Base-by-base conservation (phyloP, 2,797 vertebrate species). In the Ctenopoma kingsleyae region DNA sequence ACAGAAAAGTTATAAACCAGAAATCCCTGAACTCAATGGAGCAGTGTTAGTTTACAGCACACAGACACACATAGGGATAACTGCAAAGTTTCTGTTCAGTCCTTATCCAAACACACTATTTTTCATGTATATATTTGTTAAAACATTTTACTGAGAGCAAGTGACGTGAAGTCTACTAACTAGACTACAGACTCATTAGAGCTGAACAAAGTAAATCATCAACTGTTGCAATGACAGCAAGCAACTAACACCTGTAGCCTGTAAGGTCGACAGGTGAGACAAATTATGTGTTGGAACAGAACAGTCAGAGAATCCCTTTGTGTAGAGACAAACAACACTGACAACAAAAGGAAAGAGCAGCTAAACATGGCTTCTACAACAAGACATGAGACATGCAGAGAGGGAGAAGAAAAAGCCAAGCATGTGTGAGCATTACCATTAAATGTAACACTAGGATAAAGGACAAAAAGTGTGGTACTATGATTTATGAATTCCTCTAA, bases 1-100 rank as follows among this genome's bases (percentile, higher is more conserved):
- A 89, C 70, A 92, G 64, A 87, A 40, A 67, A 0, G 50, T 88
- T 82, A 90, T 44, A 48, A 84, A 78, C 17, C 48, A 83, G 50
- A 50, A 40, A 63, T 56, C 15, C 36, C 20, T 73, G 15, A 66
- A 46, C 35, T 66, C 32, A 52, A 0, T 32, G 35, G 22, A 57
- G 58, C 27, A 53, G 48, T 8, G 19, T 7, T 56, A 64, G 25
- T 60, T 70, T 17, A 82, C 55, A 71, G 50, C 66, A 72, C 48
- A 78, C 71, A 74, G 30, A 67, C 0, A 69, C 46, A 68, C 38
- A 49, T 66, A 53, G 40, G 66, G 51, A 62, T 8, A 38, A 13
- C 67, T 74, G 47, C 16, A 36, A 11, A 25, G 57, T 47, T 60
- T 78, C 79, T 64, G 17, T 55, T 73, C 41, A 74, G 54, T 62